Evolutionary conservation across 2,888 invertebrate genomes (phyloP).

Genomic region (Beris morrisii): DNA sequence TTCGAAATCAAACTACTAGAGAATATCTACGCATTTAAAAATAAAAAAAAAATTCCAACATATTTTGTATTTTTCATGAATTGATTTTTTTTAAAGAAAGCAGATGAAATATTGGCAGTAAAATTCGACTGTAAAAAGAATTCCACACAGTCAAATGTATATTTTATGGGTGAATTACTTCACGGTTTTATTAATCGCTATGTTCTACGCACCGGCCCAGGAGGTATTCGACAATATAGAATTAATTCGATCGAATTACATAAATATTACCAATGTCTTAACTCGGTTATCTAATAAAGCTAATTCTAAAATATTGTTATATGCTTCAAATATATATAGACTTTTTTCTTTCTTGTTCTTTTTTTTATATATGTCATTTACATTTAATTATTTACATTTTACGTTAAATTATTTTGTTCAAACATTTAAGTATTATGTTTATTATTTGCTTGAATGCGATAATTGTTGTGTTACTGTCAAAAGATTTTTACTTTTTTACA

Average conservation of each 20-base stretch:
- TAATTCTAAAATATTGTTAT: conserved; percentile 20
- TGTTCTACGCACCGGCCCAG: no score
- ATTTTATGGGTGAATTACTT: background rate
- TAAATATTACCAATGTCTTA: no score
- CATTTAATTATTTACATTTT: conserved; percentile 26
- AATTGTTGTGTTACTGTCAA: background rate
- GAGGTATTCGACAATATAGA: no score
- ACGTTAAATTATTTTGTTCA: conserved; percentile 5
- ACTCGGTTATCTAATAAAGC: conserved; percentile 16
- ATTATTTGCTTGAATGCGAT: conserved; percentile 15
- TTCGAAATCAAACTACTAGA: no score
- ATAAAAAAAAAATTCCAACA: no score
- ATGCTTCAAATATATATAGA: background rate
- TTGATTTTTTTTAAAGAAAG: conserved; percentile 11
- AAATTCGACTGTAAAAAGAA: conserved; percentile 18
- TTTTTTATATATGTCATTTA: conserved; percentile 16
- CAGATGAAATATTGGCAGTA: conserved; percentile 28
- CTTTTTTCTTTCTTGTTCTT: background rate
- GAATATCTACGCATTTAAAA: no score
- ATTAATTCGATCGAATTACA: no score
- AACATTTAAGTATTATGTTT: conserved; percentile 8
- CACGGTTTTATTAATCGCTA: no score
- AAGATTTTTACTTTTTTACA: background rate
- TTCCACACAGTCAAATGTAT: conserved; percentile 7
- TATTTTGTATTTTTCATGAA: no score